Evolutionary conservation across 2,113 vertebrate genomes (phyloP), one percentile per base, ranked within the genome.

Genomic region (Chionodraco myersi): DNA sequence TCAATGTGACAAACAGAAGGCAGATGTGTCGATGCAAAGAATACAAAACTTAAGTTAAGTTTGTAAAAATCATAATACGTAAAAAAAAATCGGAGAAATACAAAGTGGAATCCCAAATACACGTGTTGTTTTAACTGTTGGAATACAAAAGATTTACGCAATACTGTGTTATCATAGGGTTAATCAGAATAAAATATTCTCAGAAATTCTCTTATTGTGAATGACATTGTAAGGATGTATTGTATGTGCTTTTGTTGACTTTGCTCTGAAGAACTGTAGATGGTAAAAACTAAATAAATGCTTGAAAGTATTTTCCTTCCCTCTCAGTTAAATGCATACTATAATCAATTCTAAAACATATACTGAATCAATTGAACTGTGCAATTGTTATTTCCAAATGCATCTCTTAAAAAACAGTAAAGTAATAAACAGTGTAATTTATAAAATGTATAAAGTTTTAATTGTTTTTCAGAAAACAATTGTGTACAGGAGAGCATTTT

Each of bases 361-460:
- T 76, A 47, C 16, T 14, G 18, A 60, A 0, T 68, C 23, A 14
- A 41, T 79, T 49, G 26, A 41, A 75, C 71, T 75, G 53, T 80
- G 51, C 14, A 76, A 64, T 7, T 63, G 21, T 77, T 61, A 58
- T 73, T 62, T 21, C 26, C 59, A 70, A 70, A 73, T 34, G 21
- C 45, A 34, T 15, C 16, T 53, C 12, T 79, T 10, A 34, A 76
- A 73, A 73, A 0, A 21, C 13, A 71, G 73, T 11, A 0, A 52
- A 52, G 59, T 75, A 62, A 70, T 65, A 6, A 72, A 61, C 67
- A 54, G 26, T 58, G 23, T 53, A 44, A 70, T 54, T 62, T 62
- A 58, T 3, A 68, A 8, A 59, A 49, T 68, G 56, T 75, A 15
- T 53, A 3, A 54, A 49, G 16, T 53, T 23, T 47, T 72, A 78